Evolutionary conservation across 2,888 invertebrate species (phyloP).

Genomic region (Arge pagana): DNA sequence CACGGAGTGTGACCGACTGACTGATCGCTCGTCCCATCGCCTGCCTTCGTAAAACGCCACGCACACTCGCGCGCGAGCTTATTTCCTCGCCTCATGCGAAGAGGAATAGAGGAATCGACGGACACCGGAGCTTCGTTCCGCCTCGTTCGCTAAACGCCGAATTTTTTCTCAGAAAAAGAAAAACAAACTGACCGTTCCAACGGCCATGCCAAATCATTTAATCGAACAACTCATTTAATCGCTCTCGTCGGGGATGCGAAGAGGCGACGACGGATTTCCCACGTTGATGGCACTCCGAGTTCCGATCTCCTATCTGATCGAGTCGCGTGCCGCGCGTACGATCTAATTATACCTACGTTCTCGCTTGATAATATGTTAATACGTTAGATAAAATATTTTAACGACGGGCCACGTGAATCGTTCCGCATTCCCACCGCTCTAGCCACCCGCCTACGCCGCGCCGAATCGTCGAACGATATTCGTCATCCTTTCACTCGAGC

Average conservation of each 20-base stretch:
- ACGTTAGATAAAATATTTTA: slow-evolving; percentile 37
- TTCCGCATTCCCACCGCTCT: no score
- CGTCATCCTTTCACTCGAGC: no score
- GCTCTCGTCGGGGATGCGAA: background rate
- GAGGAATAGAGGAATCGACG: slow-evolving; percentile 24
- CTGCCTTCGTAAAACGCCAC: background rate
- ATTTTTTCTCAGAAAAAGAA: no score
- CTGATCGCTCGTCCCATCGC: slow-evolving; percentile 46
- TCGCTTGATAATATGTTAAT: slow-evolving; percentile 51
- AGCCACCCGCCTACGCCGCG: no score
- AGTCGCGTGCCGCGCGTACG: slow-evolving; percentile 42
- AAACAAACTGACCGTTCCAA: slow-evolving; percentile 26
- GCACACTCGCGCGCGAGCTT: no score
- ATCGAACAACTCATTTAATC: no score
- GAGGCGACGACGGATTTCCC: slow-evolving; percentile 10
- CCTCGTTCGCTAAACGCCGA: no score
- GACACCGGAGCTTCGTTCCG: slow-evolving; percentile 19
- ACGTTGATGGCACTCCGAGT: slow-evolving; percentile 17
- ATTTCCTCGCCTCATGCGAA: slow-evolving; percentile 18
- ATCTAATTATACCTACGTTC: slow-evolving; percentile 43
- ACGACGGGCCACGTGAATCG: slow-evolving; percentile 47
- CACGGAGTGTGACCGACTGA: slow-evolving; percentile 54
- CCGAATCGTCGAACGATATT: no score
- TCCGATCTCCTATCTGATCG: slow-evolving; percentile 38
- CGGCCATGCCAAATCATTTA: no score